Percentiles rank a stretch among this genome's conserved stretches.
Conservation (phyloP, 2,113 vertebrate species). For the Sus scrofa region T2T-Sscrofa CM000830.6:31278501-31279000, state of each 20-base stretch:
- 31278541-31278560: not conserved
- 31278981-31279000: slow-evolving; percentile 12
- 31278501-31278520: not conserved
- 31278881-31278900: not conserved
- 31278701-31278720: not conserved
- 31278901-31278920: not conserved
- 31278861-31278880: not conserved
- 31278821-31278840: not conserved
- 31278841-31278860: not conserved
- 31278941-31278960: not conserved
- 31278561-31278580: not conserved
- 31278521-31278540: slow-evolving; percentile 39
- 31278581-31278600: not conserved
- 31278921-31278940: not conserved
- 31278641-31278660: not conserved
- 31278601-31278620: slow-evolving; percentile 24
- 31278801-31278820: not conserved
- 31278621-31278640: not conserved
- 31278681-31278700: not conserved
- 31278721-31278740: not conserved
- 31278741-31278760: not conserved
- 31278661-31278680: slow-evolving; percentile 13
- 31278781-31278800: slow-evolving; percentile 25
- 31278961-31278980: not conserved
- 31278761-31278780: not conserved